Evolutionary conservation across 1,140 invertebrate species (phyloP).

Genomic region (Eufriesea mexicana): DNA sequence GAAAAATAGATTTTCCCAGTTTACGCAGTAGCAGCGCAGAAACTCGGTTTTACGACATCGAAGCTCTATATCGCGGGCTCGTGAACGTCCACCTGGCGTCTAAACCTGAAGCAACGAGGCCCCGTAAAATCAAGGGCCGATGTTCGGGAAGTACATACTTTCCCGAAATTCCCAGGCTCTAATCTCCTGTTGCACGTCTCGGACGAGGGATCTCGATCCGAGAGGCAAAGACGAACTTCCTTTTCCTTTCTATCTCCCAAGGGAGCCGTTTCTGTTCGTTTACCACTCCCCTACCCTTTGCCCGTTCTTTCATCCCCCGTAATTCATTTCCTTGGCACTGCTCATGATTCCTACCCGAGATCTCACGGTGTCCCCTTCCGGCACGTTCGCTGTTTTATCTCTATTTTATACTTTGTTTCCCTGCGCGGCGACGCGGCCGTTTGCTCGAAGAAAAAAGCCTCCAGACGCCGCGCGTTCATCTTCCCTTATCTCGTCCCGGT

Average conservation of each 20-base stretch:
- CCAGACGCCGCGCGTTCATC: background rate
- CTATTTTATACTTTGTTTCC: constrained; percentile 26
- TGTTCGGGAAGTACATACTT: constrained; percentile 39
- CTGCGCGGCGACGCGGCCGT: no score
- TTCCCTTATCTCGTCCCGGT: background rate
- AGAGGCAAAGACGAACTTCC: constrained; percentile 22
- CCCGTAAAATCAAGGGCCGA: constrained; percentile 17
- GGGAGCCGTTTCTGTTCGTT: constrained; percentile 55
- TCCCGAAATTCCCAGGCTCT: constrained; percentile 47
- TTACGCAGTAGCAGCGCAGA: background rate
- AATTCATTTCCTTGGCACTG: constrained; percentile 64
- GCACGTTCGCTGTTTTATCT: constrained; percentile 51
- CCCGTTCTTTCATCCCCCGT: constrained; percentile 20
- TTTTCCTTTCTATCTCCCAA: constrained; percentile 33
- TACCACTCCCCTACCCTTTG: background rate
- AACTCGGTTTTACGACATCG: background rate
- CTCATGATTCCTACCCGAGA: constrained; percentile 60
- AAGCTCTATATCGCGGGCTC: constrained; percentile 7
- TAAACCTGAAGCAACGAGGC: background rate
- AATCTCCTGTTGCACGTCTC: constrained; percentile 61
- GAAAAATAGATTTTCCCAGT: background rate
- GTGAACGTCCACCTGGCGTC: background rate
- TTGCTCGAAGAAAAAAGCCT: background rate
- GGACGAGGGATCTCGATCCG: constrained; percentile 6
- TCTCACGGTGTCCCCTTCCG: constrained; percentile 37